Evolutionary conservation across 2,888 invertebrate species (phyloP), one percentile per base, ranked within the genome.

Genomic region (Lissonota sp.): DNA sequence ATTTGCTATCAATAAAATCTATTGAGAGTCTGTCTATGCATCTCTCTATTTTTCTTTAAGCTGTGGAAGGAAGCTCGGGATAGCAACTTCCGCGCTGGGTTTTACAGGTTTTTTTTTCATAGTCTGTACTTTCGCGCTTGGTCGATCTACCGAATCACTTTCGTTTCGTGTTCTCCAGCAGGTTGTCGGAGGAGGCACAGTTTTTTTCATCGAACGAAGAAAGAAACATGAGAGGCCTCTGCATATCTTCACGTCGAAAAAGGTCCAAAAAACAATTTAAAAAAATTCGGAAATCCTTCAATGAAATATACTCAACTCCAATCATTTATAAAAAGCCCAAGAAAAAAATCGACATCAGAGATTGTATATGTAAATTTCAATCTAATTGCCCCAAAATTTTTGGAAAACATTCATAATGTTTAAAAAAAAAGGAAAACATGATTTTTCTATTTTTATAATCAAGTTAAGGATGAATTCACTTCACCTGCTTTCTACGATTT

Each of bases 141-240:
- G 82, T 69, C 66, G 72, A 72, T 82, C 75, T 82, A 82, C 71
- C 82, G 82, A 82, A 79, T 82, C 79, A 82, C 82, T 82, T 79
- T 75, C 79, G 75, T 82, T 82, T 79, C 70, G 58, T 67, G 69
- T 81, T 62, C 62, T 80, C 60, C 46, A 16, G 14, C 67, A 46
- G 10, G 71, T 63, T 14, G 40, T 51, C 16, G 6, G 39, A 53
- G 6, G 39, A 63, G 63, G 14, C 8, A 12, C 14, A 10, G 55
- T 73, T 74, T 69, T 62, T 55, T 75, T 53, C 3, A 37, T 46
- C 57, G 7, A 49, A 7, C 51, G 26, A 8, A 12, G 51, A 66
- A 44, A 64, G 51, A 67, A 60, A 4, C 6, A 51, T 7, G 60
- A 40, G 26, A 26, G 26, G 14, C 10, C 42, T 39, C 42, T 14